Evolutionary conservation across 2,888 invertebrate species (phyloP).

Genomic region (Athripsodes cinereus): DNA sequence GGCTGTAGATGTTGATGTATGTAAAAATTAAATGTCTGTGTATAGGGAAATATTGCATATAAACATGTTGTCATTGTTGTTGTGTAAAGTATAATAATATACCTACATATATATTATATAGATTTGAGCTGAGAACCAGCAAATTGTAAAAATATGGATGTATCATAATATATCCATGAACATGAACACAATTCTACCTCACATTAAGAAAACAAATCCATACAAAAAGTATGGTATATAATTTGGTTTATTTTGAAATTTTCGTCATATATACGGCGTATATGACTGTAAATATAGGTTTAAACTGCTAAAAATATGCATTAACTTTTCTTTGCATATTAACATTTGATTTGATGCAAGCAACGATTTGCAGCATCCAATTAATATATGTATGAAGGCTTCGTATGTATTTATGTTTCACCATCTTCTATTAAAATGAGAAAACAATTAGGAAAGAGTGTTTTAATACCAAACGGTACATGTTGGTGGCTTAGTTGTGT

Average conservation of each 20-base stretch:
- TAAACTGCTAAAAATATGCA: not conserved
- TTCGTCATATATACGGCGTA: conserved; percentile 5
- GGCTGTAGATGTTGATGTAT: not conserved
- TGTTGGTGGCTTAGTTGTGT: no score
- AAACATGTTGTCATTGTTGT: not conserved
- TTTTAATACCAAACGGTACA: no score
- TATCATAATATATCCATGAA: not conserved
- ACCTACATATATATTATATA: not conserved
- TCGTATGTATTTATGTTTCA: no score
- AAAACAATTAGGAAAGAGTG: no score
- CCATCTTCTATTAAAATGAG: no score
- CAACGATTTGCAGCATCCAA: not conserved
- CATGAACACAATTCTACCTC: conserved; percentile 14
- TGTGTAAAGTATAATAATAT: not conserved
- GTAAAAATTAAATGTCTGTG: not conserved
- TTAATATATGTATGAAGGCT: not conserved
- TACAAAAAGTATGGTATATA: conserved; percentile 9
- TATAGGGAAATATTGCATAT: not conserved
- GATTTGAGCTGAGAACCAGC: not conserved
- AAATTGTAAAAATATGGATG: not conserved
- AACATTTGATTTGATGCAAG: not conserved
- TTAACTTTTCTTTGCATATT: not conserved
- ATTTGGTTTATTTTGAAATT: conserved; percentile 13
- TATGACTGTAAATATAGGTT: conserved; percentile 15
- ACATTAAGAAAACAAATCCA: conserved; percentile 12